Conservation (phyloP, 2,113 vertebrate genomes). For the Nothoprocta perdicaria region DNA sequence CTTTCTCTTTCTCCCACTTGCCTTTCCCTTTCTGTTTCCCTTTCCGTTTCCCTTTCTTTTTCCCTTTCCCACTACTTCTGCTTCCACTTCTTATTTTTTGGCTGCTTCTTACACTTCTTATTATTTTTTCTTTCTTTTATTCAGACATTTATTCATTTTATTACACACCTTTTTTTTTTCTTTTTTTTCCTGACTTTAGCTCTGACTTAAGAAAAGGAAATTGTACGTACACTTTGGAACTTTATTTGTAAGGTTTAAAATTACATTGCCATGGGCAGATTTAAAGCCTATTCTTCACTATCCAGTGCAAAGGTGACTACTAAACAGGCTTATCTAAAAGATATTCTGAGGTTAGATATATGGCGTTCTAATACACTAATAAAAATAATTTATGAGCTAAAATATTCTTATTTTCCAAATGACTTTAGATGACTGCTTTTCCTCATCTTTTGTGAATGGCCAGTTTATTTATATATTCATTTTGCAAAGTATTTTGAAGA, state of each 20-base stretch:
- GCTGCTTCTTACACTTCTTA: too few species aligned
- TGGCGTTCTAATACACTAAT: not conserved
- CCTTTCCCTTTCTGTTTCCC: too few species aligned
- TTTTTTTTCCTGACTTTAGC: too few species aligned
- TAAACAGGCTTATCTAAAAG: not conserved
- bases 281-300: not conserved
- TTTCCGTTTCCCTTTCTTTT: too few species aligned
- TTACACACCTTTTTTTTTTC: too few species aligned
- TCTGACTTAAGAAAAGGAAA: not conserved
- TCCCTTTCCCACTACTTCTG: too few species aligned
- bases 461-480: not conserved
- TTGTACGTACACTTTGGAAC: not conserved
- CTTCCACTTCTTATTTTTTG: too few species aligned
- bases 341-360: not conserved
- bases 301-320: not conserved
- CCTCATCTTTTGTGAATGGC: not conserved
- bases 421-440: not conserved
- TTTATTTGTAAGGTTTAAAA: not conserved
- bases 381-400: not conserved
- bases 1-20: too few species aligned
- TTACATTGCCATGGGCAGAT: not conserved
- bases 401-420: not conserved
- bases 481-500: constrained; percentile 6
- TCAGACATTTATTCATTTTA: too few species aligned
- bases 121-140: too few species aligned